A percentile compares a stretch with the other conserved stretches of the same genome.
phyloP scores from a whole-genome alignment of 1,140 invertebrate species.

The Aphidius gifuensis region DNA sequence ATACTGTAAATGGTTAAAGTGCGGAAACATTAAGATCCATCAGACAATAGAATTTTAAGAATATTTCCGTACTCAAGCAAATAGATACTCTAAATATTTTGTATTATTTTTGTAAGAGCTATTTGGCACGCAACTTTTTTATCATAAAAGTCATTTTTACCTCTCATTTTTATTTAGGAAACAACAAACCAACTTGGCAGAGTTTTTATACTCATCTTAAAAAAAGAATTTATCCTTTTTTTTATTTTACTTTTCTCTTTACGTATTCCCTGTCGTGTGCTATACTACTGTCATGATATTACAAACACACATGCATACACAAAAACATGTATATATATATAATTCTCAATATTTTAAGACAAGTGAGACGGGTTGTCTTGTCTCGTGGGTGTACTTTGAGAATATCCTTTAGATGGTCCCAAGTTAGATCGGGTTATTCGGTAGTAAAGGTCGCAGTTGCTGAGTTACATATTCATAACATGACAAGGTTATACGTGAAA shows the following conservation, averaged over 20 bases:
- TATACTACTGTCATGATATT: constrained; percentile 13
- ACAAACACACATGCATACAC: no score
- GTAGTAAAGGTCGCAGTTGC: constrained; percentile 8
- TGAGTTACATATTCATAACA: background rate
- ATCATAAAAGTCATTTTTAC: constrained; percentile 5
- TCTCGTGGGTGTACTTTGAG: constrained; percentile 26
- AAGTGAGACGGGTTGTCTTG: constrained; percentile 20
- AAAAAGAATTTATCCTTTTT: no score
- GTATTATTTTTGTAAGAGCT: constrained; percentile 3
- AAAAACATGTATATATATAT: constrained; percentile 9
- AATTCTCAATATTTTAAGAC: constrained; percentile 29
- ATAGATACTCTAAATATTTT: constrained; percentile 1
- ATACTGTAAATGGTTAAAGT: constrained; percentile 1
- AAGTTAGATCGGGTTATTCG: background rate
- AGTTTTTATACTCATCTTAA: no score
- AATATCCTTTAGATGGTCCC: constrained; percentile 6
- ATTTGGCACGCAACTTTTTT: constrained; percentile 14
- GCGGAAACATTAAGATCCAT: constrained; percentile 12
- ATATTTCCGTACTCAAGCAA: constrained; percentile 3
- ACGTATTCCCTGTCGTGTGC: constrained; percentile 13
- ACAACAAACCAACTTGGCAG: no score
- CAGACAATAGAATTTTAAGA: constrained; percentile 11
- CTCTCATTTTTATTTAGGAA: background rate
- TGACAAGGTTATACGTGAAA: no score
- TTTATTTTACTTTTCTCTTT: background rate